Evolutionary conservation across 2,888 invertebrate species (phyloP).

Genomic region (Agriopis marginaria): DNA sequence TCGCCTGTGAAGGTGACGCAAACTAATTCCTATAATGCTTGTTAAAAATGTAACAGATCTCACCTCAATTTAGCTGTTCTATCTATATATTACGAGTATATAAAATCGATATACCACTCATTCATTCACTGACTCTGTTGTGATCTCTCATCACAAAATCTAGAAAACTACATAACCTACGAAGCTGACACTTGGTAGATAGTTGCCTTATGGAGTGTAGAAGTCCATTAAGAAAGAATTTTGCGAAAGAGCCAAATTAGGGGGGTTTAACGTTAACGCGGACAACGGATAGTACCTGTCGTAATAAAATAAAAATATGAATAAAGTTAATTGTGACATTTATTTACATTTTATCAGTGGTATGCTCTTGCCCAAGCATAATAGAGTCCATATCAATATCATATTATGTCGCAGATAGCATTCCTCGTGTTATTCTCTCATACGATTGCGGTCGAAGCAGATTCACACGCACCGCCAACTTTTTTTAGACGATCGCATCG

Average conservation of each 20-base stretch:
- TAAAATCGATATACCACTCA: too few species aligned
- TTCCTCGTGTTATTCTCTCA: constrained; percentile 74
- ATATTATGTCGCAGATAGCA: constrained; percentile 57
- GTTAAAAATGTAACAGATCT: constrained; percentile 29
- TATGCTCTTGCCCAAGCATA: constrained; percentile 6
- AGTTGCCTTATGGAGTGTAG: too few species aligned
- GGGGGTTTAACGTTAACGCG: too few species aligned
- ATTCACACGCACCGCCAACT: constrained; percentile 78
- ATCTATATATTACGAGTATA: too few species aligned
- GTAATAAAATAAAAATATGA: neutral
- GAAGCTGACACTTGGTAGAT: too few species aligned
- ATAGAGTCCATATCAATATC: constrained; percentile 22
- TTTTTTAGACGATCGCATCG: constrained; percentile 74
- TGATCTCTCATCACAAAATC: too few species aligned
- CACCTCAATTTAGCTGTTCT: neutral
- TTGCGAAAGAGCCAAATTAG: too few species aligned
- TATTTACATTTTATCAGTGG: neutral
- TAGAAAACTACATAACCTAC: too few species aligned
- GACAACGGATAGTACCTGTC: too few species aligned
- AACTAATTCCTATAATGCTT: constrained; percentile 40
- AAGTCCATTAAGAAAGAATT: too few species aligned
- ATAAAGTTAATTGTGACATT: neutral
- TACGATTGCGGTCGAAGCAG: constrained; percentile 72
- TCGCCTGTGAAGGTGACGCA: constrained; percentile 44
- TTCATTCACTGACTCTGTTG: too few species aligned